phyloP scores from a whole-genome alignment of 1,140 invertebrate genomes.

The Vollenhovia emeryi region DNA sequence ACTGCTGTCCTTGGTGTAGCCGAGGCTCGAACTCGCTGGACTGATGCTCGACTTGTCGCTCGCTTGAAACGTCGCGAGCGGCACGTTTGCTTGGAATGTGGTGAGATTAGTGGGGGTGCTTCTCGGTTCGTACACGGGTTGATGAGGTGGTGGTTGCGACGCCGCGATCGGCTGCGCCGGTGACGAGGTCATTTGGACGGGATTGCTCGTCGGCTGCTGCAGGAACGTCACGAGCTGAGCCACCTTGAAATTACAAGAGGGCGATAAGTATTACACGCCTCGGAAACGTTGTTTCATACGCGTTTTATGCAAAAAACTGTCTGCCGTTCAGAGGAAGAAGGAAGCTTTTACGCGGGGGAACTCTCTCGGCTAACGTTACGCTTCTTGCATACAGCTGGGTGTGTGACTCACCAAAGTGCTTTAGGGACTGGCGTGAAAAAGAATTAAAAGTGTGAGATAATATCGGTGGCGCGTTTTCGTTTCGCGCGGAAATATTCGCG shows the following conservation, averaged over 20 bases:
- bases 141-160: slow-evolving; percentile 60
- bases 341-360: not conserved
- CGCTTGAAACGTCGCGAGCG: slow-evolving; percentile 82
- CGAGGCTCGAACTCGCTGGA: slow-evolving; percentile 81
- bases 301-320: not conserved
- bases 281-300: not conserved
- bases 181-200: slow-evolving; percentile 66
- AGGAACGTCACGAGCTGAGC: slow-evolving; percentile 89
- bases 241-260: slow-evolving; percentile 81
- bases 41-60: slow-evolving; percentile 83
- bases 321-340: not conserved
- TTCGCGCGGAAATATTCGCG: slow-evolving; percentile 28
- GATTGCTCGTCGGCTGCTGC: slow-evolving; percentile 84
- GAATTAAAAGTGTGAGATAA: slow-evolving; percentile 63
- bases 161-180: slow-evolving; percentile 73
- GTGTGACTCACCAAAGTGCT: slow-evolving; percentile 81
- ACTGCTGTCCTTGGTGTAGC: slow-evolving; percentile 82
- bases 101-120: slow-evolving; percentile 81
- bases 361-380: slow-evolving; percentile 18
- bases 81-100: slow-evolving; percentile 82
- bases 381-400: slow-evolving; percentile 18
- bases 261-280: not conserved
- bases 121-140: slow-evolving; percentile 72
- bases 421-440: slow-evolving; percentile 82
- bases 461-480: slow-evolving; percentile 36